A percentile compares a stretch with the other conserved stretches of the same genome.
Evolutionary conservation across 2,888 invertebrate genomes (phyloP).

Genomic region (Schizaphis graminum): DNA sequence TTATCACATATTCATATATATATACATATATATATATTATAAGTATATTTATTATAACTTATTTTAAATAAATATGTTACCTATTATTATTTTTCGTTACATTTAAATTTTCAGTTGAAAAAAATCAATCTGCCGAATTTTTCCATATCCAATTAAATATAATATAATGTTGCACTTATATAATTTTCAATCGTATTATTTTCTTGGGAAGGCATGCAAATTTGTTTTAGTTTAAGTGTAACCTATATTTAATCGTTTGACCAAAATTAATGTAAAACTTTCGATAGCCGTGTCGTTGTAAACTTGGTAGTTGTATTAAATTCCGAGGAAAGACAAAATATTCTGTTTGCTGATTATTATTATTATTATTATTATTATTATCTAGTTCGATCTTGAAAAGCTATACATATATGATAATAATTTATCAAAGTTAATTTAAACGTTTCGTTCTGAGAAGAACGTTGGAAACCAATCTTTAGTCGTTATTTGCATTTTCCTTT

Average conservation of each 20-base stretch:
- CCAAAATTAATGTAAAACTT: not conserved
- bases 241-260: no score
- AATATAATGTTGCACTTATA: no score
- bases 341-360: not conserved
- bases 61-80: not conserved
- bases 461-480: not conserved
- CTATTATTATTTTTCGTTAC: not conserved
- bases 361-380: not conserved
- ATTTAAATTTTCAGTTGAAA: not conserved
- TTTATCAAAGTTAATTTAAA: conserved; percentile 6
- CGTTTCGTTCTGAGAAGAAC: not conserved
- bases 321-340: not conserved
- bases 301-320: not conserved
- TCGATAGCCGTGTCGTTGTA: not conserved
- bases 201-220: no score
- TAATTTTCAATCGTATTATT: no score
- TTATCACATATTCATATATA: not conserved
- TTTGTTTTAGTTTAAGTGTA: no score
- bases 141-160: no score
- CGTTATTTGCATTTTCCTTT: not conserved
- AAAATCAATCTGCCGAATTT: not conserved
- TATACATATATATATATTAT: not conserved
- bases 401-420: not conserved
- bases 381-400: not conserved
- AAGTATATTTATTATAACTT: not conserved